These are phyloP conservation scores for Thereuonema tuberculata DNA, from an alignment of 1,140 invertebrate species.

Conservation along the genomic window DNA sequence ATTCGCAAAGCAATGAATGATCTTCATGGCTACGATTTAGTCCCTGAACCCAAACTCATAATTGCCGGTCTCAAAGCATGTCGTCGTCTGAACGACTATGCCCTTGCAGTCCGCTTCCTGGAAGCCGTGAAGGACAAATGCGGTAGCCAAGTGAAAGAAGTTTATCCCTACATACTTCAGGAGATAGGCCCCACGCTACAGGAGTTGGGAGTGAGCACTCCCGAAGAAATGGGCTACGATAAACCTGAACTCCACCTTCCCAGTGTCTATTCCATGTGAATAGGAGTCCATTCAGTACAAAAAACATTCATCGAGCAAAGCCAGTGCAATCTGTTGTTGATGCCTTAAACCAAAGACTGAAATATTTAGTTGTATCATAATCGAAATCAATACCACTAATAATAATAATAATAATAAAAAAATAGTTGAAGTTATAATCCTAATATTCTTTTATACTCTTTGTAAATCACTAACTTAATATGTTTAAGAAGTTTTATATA, in stretches of 20 bases:
- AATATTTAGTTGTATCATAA: no score
- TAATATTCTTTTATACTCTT: no score
- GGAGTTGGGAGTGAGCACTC: constrained; percentile 85
- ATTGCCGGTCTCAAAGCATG: constrained; percentile 80
- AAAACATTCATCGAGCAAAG: no score
- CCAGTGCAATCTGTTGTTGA: no score
- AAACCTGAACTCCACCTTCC: constrained; percentile 83
- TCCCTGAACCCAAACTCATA: constrained; percentile 90
- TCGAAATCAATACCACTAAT: no score
- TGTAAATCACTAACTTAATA: no score
- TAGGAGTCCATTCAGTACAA: no score
- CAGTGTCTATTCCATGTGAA: constrained; percentile 55
- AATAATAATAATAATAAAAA: no score
- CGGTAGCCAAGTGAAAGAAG: constrained; percentile 55
- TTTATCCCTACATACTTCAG: constrained; percentile 85
- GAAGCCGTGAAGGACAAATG: constrained; percentile 86
- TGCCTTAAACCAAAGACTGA: no score
- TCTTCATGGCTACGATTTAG: constrained; percentile 68
- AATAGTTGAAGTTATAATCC: no score
- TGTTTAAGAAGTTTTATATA: no score
- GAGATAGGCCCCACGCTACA: constrained; percentile 83
- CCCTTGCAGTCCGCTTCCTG: constrained; percentile 78
- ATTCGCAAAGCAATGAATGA: constrained; percentile 60
- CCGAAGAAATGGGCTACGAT: constrained; percentile 92
- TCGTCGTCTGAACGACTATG: constrained; percentile 83